Percentiles rank a stretch among this genome's conserved stretches.
Evolutionary conservation across 2,113 vertebrate species (phyloP).

Genomic region (Eudyptes chrysolophus): DNA sequence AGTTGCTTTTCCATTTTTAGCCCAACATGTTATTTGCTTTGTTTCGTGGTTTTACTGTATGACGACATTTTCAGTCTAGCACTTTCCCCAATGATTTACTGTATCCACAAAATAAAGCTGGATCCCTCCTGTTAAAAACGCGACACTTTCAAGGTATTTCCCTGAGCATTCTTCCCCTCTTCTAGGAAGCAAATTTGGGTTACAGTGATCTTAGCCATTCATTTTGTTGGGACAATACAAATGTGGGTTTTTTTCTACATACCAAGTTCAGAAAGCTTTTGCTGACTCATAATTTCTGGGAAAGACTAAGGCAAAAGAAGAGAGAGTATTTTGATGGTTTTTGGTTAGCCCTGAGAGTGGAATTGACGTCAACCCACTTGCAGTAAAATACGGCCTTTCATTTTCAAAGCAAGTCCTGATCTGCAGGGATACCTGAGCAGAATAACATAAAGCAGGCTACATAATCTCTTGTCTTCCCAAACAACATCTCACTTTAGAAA

Average conservation of each 20-base stretch:
- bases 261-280: background rate
- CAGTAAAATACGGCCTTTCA: conserved; percentile 25
- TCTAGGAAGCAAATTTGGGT: background rate
- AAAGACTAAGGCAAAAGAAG: background rate
- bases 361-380: background rate
- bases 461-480: background rate
- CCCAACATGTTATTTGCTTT: background rate
- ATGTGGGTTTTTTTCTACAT: background rate
- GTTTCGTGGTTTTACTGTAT: background rate
- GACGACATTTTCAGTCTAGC: background rate
- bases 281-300: background rate
- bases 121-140: background rate
- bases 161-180: background rate
- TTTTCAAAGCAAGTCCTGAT: conserved; percentile 11
- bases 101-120: background rate
- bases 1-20: background rate
- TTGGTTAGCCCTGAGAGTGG: background rate
- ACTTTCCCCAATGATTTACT: background rate
- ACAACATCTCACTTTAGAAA: background rate
- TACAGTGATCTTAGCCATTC: background rate
- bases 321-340: background rate
- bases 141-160: background rate
- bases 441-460: background rate
- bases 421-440: conserved; percentile 45
- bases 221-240: background rate